These are phyloP conservation scores for Panthera tigris DNA, from an alignment of 2,113 vertebrate genomes.

Conservation along the genomic window DNA sequence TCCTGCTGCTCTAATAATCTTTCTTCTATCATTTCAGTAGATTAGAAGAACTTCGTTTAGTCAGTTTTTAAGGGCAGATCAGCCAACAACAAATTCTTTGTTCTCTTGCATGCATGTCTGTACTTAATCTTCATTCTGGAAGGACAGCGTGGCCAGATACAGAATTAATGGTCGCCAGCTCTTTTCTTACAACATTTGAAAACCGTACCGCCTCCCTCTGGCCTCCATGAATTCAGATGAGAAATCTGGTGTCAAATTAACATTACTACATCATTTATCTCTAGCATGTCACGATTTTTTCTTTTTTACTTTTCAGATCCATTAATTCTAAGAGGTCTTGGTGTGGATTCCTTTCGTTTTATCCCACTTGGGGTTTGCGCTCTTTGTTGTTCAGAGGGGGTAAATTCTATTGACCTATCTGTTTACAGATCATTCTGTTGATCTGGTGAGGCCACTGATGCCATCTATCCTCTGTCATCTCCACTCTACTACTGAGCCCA, in stretches of 20 bases:
- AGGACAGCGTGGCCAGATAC: not conserved
- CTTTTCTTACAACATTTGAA: not conserved
- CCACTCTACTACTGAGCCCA: not conserved
- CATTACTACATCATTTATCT: not conserved
- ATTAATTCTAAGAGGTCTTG: not conserved
- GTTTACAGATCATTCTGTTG: not conserved
- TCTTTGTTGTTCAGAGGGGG: not conserved
- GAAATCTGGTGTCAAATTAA: not conserved
- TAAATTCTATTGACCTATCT: not conserved
- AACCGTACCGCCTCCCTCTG: not conserved
- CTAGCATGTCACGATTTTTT: not conserved
- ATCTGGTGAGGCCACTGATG: not conserved
- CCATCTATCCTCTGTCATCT: not conserved
- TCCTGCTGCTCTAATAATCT: not conserved
- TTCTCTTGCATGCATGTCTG: not conserved
- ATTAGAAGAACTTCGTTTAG: not conserved
- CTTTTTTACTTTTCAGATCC: not conserved
- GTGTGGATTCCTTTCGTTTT: not conserved
- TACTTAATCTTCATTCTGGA: not conserved
- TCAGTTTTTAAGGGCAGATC: not conserved
- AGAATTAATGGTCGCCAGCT: not conserved
- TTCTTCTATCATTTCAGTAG: not conserved
- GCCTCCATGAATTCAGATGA: not conserved
- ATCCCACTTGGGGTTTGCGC: not conserved
- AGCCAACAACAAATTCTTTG: not conserved